These are phyloP conservation scores for Mylabris sibirica DNA, from an alignment of 2,888 invertebrate species.

Conservation along the genomic window DNA sequence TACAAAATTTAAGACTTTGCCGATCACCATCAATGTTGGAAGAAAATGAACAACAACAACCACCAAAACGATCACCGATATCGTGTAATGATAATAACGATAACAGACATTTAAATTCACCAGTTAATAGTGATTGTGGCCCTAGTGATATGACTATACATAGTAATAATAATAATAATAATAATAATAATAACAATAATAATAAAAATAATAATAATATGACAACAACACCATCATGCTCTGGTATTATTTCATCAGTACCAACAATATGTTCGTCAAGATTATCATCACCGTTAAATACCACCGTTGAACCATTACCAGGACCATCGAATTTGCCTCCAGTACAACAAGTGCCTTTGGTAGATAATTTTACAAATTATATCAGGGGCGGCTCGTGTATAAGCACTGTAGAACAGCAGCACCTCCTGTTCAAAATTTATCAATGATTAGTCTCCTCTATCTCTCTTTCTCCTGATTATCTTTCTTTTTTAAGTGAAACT, in stretches of 20 bases:
- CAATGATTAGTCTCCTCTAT: no score
- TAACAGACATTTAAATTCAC: constrained; percentile 33
- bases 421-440: no score
- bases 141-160: constrained; percentile 67
- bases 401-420: no score
- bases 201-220: constrained; percentile 43
- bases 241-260: constrained; percentile 60
- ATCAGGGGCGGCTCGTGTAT: no score
- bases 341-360: constrained; percentile 88
- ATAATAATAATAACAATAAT: constrained; percentile 61
- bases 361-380: no score
- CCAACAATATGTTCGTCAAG: constrained; percentile 63
- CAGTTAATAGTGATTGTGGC: constrained; percentile 58
- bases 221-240: constrained; percentile 43
- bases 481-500: no score
- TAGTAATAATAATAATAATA: constrained; percentile 58
- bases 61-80: constrained; percentile 45
- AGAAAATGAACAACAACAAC: constrained; percentile 29
- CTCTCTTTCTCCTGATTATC: no score
- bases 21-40: constrained; percentile 39
- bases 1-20: constrained; percentile 44
- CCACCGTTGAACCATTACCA: constrained; percentile 72
- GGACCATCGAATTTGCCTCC: constrained; percentile 87
- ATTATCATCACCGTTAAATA: constrained; percentile 71
- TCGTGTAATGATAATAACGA: constrained; percentile 38